Evolutionary conservation across 2,888 invertebrate genomes (phyloP).

Genomic region (Congeria kusceri): DNA sequence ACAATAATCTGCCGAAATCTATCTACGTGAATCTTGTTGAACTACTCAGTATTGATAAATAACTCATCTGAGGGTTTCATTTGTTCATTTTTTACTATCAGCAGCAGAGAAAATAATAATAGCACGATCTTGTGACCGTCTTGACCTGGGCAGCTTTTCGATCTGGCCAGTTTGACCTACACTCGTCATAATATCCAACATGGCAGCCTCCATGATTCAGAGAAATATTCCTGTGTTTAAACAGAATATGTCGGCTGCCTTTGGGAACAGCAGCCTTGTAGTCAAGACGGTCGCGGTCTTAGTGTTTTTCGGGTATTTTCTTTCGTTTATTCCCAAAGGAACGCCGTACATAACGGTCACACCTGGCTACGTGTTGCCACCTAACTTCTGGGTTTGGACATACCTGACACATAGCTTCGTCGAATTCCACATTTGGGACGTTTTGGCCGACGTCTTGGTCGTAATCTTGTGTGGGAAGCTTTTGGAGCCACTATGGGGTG

Average conservation of each 20-base stretch:
- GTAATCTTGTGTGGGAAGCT: constrained; percentile 97
- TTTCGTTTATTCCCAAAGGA: constrained; percentile 94
- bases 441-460: constrained; percentile 95
- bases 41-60: too few species aligned
- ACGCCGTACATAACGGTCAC: constrained; percentile 88
- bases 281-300: constrained; percentile 96
- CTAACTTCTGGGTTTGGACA: constrained; percentile 91
- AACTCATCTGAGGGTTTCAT: too few species aligned
- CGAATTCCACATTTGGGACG: constrained; percentile 98
- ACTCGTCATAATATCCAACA: constrained; percentile 72
- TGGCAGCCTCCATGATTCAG: constrained; percentile 88
- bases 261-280: constrained; percentile 96
- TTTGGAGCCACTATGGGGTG: constrained; percentile 98
- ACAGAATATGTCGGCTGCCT: constrained; percentile 93
- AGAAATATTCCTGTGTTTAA: constrained; percentile 93
- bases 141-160: too few species aligned
- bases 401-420: constrained; percentile 98
- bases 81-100: too few species aligned
- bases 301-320: constrained; percentile 94
- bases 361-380: constrained; percentile 95
- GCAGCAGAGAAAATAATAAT: too few species aligned
- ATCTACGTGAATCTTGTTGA: too few species aligned
- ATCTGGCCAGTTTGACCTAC: too few species aligned
- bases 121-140: too few species aligned
- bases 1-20: too few species aligned